phyloP scores from a whole-genome alignment of 2,113 vertebrate genomes.

The Diadophis punctatus region DNA sequence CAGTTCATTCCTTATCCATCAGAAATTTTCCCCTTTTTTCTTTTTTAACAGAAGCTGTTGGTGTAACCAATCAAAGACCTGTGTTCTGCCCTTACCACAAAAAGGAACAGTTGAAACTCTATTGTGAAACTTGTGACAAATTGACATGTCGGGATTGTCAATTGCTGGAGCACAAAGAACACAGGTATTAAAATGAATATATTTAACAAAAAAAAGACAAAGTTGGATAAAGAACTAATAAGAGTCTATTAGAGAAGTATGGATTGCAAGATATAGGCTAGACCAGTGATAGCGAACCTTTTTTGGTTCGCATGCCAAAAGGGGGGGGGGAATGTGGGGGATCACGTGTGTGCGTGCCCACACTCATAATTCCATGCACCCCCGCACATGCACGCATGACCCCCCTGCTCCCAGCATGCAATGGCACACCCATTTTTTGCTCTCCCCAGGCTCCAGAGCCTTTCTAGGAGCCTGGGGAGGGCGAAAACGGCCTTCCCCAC shows the following conservation, averaged over 20 bases:
- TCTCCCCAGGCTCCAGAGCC: no score
- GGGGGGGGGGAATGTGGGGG: no score
- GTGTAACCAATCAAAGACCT: conserved; percentile 84
- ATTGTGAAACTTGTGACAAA: conserved; percentile 97
- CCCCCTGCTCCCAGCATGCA: no score
- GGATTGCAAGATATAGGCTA: neutral
- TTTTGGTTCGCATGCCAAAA: no score
- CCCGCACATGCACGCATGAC: no score
- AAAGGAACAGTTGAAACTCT: conserved; percentile 95
- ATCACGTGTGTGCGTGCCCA: no score
- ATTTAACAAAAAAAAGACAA: neutral
- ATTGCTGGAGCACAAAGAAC: conserved; percentile 94
- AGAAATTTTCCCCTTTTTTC: neutral
- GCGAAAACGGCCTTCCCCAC: no score
- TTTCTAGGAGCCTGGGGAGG: no score
- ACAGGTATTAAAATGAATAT: conserved; percentile 77
- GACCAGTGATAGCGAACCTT: no score
- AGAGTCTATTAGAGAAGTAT: neutral
- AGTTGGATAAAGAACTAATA: neutral
- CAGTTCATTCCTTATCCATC: neutral
- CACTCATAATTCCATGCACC: no score
- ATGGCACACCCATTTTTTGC: no score
- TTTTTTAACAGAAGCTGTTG: conserved; percentile 78
- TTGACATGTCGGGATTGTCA: conserved; percentile 96
- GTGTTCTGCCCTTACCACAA: conserved; percentile 96